These are phyloP conservation scores for Reinhardtius hippoglossoides DNA, from an alignment of 2,113 vertebrate species.

Conservation along the genomic window DNA sequence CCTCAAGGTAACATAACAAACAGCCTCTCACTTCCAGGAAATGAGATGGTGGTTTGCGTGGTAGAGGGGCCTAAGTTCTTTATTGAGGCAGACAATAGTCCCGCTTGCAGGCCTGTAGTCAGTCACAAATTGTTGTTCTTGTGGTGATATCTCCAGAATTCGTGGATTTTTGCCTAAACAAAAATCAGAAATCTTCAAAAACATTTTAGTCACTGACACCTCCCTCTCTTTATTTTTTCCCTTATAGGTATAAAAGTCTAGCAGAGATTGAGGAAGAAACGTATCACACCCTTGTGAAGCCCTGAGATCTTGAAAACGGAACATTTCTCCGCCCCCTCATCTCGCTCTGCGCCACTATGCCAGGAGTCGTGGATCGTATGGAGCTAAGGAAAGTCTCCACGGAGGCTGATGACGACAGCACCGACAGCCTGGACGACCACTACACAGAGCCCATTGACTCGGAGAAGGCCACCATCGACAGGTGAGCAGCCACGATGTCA, in stretches of 20 bases:
- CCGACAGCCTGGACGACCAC: constrained; percentile 87
- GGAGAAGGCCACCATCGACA: constrained; percentile 88
- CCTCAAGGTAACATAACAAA: constrained; percentile 29
- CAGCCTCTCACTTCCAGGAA: constrained; percentile 39
- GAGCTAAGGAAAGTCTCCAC: constrained; percentile 92
- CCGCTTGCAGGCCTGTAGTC: not conserved
- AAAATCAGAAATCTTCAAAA: not conserved
- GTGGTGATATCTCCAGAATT: not conserved
- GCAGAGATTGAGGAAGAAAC: not conserved
- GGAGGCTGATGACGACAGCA: constrained; percentile 89
- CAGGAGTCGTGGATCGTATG: constrained; percentile 87
- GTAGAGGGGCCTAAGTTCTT: constrained; percentile 3
- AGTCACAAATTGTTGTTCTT: not conserved
- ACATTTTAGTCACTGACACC: not conserved
- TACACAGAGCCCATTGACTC: constrained; percentile 80
- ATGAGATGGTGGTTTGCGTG: constrained; percentile 6
- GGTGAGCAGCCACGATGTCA: constrained; percentile 74
- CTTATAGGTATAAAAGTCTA: not conserved
- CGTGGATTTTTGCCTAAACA: not conserved
- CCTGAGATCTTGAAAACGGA: not conserved
- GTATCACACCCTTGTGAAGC: not conserved
- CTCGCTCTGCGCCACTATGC: constrained; percentile 47
- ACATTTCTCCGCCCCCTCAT: not conserved
- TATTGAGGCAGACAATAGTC: constrained; percentile 18
- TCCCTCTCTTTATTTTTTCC: not conserved